These are phyloP conservation scores for Tenthredo livida DNA, from an alignment of 2,888 invertebrate genomes.

Conservation along the genomic window DNA sequence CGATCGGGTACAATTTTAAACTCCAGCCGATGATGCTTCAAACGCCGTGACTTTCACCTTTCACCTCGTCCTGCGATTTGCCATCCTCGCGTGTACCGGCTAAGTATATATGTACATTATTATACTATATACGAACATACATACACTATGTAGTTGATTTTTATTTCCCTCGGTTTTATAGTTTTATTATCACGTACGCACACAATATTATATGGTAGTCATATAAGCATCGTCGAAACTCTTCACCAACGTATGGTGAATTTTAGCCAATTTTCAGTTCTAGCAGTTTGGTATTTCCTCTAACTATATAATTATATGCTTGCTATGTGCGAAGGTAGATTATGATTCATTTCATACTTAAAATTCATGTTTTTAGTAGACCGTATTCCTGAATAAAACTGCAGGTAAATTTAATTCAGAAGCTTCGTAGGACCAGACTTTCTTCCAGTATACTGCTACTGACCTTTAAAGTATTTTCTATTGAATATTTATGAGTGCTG, in stretches of 20 bases:
- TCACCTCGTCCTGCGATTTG: slow-evolving; percentile 72
- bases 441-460: neutral
- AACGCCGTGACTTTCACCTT: slow-evolving; percentile 75
- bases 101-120: neutral
- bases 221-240: neutral
- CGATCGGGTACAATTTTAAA: neutral
- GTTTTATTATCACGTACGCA: neutral
- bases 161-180: slow-evolving; percentile 21
- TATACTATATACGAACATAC: neutral
- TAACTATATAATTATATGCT: too few relatives aligned
- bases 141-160: neutral
- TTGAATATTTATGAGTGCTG: neutral
- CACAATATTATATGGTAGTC: neutral
- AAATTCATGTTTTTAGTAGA: neutral
- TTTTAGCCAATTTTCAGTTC: neutral
- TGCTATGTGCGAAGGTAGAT: neutral
- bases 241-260: neutral
- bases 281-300: neutral
- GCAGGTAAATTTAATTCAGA: neutral
- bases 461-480: neutral
- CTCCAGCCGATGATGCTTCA: neutral
- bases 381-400: neutral
- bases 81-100: slow-evolving; percentile 43
- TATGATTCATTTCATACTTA: neutral
- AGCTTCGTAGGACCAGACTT: neutral